A percentile compares a stretch with the other conserved stretches of the same genome.
phyloP scores from a whole-genome alignment of 2,113 vertebrate species.

The Camarhynchus parvulus region DNA sequence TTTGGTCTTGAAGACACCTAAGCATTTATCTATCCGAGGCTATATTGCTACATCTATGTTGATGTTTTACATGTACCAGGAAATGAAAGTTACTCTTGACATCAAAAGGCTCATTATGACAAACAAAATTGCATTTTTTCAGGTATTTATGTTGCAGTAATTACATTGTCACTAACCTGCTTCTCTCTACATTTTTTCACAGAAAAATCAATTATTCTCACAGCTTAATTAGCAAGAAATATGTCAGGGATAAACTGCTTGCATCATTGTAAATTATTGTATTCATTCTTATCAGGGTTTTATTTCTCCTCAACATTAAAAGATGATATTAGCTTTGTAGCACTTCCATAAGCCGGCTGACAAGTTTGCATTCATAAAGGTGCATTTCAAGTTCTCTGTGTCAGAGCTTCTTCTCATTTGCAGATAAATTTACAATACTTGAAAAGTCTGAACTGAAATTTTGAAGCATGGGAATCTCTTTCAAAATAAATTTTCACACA shows the following conservation, averaged over 20 bases:
- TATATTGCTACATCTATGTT: not conserved
- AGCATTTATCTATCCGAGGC: not conserved
- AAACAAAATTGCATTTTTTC: not conserved
- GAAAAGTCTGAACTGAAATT: not conserved
- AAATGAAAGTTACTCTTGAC: not conserved
- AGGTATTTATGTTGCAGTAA: not conserved
- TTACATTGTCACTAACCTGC: not conserved
- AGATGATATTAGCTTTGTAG: not conserved
- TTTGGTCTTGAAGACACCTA: not conserved
- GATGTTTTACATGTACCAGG: not conserved
- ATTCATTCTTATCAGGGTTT: not conserved
- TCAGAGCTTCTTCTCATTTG: not conserved
- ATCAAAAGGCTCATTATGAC: not conserved
- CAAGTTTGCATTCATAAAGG: not conserved
- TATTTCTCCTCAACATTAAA: not conserved
- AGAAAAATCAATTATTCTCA: not conserved
- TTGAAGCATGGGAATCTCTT: not conserved
- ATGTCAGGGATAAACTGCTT: not conserved
- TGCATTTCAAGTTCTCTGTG: rapidly evolving
- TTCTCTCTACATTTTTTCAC: not conserved
- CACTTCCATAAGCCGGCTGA: not conserved
- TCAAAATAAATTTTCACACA: not conserved
- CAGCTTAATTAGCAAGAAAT: conserved; percentile 17
- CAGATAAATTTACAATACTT: not conserved
- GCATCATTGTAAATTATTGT: not conserved